phyloP scores from a whole-genome alignment of 2,113 vertebrate genomes.

The Hassar affinis region DNA sequence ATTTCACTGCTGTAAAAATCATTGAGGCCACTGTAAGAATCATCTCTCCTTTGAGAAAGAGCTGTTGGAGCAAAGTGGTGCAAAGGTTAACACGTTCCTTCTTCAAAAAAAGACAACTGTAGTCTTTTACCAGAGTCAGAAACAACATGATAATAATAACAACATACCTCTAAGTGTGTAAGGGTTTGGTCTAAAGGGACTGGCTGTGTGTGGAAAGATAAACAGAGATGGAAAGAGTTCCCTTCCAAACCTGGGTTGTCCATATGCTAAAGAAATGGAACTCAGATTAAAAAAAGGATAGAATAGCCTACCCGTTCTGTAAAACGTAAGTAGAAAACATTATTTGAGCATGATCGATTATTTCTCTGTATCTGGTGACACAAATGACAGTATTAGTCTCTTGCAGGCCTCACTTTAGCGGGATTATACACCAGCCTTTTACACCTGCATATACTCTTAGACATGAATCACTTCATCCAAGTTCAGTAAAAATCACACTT shows the following conservation, averaged over 20 bases:
- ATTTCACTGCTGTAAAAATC: slow-evolving; percentile 26
- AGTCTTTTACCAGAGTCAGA: slow-evolving; percentile 28
- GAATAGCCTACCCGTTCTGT: background rate
- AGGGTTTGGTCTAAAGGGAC: slow-evolving; percentile 17
- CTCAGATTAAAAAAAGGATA: background rate
- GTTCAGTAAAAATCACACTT: background rate
- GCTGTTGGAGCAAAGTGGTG: background rate
- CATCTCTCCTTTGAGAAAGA: slow-evolving; percentile 17
- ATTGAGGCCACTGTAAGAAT: slow-evolving; percentile 1
- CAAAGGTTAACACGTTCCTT: background rate
- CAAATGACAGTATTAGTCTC: background rate
- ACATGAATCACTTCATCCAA: background rate
- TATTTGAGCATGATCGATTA: background rate
- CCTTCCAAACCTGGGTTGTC: slow-evolving; percentile 6
- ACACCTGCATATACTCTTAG: background rate
- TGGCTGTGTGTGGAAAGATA: background rate
- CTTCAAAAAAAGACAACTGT: background rate
- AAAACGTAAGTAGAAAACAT: background rate
- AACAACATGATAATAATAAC: slow-evolving; percentile 30
- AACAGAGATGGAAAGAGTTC: background rate
- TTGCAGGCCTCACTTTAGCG: background rate
- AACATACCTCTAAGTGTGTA: slow-evolving; percentile 16
- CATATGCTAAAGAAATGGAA: background rate
- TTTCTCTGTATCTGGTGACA: background rate
- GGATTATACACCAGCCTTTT: background rate